phyloP scores from a whole-genome alignment of 2,888 invertebrate genomes.

The Caenorhabditis sulstoni region DNA sequence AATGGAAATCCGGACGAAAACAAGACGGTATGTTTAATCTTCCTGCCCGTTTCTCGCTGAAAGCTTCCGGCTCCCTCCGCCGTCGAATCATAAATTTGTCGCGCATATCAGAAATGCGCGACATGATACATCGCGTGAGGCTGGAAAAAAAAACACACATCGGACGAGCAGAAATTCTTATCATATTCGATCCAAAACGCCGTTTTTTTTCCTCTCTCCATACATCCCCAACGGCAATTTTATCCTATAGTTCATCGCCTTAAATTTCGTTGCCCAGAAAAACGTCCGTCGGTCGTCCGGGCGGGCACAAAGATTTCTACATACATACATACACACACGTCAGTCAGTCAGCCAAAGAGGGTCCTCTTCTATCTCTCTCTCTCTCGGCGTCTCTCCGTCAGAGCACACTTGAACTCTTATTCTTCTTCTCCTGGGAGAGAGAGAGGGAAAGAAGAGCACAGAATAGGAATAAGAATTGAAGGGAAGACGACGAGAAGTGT shows the following conservation, averaged over 20 bases:
- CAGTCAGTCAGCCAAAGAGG: slow-evolving; percentile 5
- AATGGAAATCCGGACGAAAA: slow-evolving; percentile 28
- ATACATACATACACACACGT: slow-evolving; percentile 1
- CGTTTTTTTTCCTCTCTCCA: no score
- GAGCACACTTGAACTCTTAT: slow-evolving; percentile 30
- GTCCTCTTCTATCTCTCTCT: slow-evolving; percentile 14
- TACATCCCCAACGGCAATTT: no score
- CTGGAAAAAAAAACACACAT: background rate
- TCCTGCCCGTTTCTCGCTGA: background rate
- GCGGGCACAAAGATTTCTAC: slow-evolving; percentile 4
- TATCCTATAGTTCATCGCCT: no score
- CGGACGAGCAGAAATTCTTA: no score
- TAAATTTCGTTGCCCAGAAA: slow-evolving; percentile 4
- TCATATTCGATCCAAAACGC: no score
- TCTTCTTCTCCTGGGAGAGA: slow-evolving; percentile 9
- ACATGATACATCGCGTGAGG: slow-evolving; percentile 61
- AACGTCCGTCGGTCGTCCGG: background rate
- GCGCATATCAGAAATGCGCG: slow-evolving; percentile 4
- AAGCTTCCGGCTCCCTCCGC: no score
- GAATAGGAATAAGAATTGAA: slow-evolving; percentile 28
- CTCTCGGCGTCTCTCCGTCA: slow-evolving; percentile 15
- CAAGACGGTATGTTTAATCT: slow-evolving; percentile 31
- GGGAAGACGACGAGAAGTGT: slow-evolving; percentile 8
- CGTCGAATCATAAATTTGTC: background rate
- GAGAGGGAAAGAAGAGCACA: slow-evolving; percentile 29